Base-by-base conservation (phyloP, 2,888 invertebrate genomes). In the Acrobasis repandana region DNA sequence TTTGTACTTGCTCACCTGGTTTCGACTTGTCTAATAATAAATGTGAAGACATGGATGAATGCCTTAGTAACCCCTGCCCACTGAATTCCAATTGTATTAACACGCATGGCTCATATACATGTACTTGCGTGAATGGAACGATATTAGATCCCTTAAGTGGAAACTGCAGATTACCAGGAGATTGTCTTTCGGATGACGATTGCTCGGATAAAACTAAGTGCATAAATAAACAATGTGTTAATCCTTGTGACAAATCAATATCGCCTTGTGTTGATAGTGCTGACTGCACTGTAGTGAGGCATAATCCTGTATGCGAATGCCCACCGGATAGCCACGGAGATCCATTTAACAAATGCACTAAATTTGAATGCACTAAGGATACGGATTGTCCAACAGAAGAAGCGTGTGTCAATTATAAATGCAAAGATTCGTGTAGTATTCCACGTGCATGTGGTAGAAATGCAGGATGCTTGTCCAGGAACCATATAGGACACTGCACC, bases 21-120 rank as follows among this genome's bases (percentile, higher is more conserved):
- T 98, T 95, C 77, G 91, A 94, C 62, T 85, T 96, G 51, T 76
- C 86, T 36, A 94, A 94, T 56, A 95, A 94, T 60, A 92, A 93
- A 60, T 98, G 98, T 76, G 93, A 94, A 70, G 97, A 98, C 84
- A 89, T 97, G 56, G 94, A 98, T 73, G 98, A 98, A 88, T 98
- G 98, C 74, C 71, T 91, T 20, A 88, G 92, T 14, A 94, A 94
- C 69, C 97, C 97, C 49, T 98, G 98, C 73, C 97, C 97, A 71
- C 78, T 94, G 34, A 94, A 96, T 64, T 96, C 97, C 14, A 90
- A 93, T 77, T 97, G 98, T 75, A 92, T 95, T 69, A 98, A 98
- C 75, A 93, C 93, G 43, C 95, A 95, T 28, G 98, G 98, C 28
- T 95, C 96, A 16, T 97, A 94, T 79, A 90, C 91, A 15, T 98